Evolutionary conservation across 2,888 invertebrate species (phyloP).

Genomic region (Microctonus brassicae): DNA sequence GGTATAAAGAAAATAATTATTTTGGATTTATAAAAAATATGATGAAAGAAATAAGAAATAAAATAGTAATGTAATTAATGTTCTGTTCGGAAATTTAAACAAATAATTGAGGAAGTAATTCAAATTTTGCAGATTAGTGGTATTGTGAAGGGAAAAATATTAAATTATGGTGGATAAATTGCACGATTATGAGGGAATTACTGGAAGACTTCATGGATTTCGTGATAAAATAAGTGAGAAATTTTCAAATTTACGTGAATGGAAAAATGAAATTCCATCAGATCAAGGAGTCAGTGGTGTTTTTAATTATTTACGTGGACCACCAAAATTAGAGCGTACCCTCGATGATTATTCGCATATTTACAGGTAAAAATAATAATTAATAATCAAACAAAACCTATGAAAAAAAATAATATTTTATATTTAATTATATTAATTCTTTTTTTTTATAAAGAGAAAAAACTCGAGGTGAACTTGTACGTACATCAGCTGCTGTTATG

Average conservation of each 20-base stretch:
- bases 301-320: constrained; percentile 58
- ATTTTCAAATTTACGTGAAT: constrained; percentile 76
- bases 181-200: constrained; percentile 82
- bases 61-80: too few species aligned
- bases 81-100: neutral
- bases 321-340: constrained; percentile 62
- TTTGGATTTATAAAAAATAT: neutral
- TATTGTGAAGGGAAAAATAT: neutral
- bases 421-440: too few species aligned
- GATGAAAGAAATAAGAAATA: too few species aligned
- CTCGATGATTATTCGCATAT: constrained; percentile 76
- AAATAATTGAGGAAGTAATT: constrained; percentile 13
- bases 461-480: constrained; percentile 83
- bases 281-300: constrained; percentile 62
- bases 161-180: constrained; percentile 80
- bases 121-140: neutral
- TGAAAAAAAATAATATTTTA: neutral
- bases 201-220: constrained; percentile 79
- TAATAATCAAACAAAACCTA: constrained; percentile 8
- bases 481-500: constrained; percentile 95
- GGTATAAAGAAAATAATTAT: too few species aligned
- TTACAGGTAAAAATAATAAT: constrained; percentile 72
- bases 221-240: constrained; percentile 77
- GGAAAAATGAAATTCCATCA: constrained; percentile 62
- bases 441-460: constrained; percentile 74